phyloP scores from a whole-genome alignment of 53 echinoderm and acorn worm genomes.

The Stichopus horrens region DNA sequence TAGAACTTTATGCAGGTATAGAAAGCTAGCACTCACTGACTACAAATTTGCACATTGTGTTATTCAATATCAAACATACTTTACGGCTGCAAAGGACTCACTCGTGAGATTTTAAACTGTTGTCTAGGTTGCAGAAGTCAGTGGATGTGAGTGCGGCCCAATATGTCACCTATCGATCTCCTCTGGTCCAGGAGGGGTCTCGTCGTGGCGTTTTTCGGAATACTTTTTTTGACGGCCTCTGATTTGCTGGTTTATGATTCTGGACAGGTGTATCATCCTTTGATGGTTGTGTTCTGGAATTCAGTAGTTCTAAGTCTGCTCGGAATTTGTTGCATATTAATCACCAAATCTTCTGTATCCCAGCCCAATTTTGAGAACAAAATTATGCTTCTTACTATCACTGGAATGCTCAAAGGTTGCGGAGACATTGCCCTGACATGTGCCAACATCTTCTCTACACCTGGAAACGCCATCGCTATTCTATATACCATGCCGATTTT shows the following conservation, averaged over 20 bases:
- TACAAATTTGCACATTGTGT: too few species aligned
- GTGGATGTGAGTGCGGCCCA: not conserved
- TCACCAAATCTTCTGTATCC: not conserved
- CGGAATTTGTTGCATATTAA: not conserved
- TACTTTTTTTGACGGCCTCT: not conserved
- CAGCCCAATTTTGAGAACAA: not conserved
- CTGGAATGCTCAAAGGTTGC: not conserved
- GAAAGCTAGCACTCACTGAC: too few species aligned
- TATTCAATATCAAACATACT: too few species aligned
- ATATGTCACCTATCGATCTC: not conserved
- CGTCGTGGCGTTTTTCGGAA: not conserved
- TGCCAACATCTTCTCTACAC: constrained; percentile 1
- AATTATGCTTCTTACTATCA: not conserved
- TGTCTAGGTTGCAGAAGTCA: too few species aligned
- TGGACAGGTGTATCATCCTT: not conserved
- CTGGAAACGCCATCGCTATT: constrained; percentile 1
- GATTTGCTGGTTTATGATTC: constrained; percentile 6
- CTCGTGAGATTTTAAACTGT: too few species aligned
- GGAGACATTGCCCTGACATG: not conserved
- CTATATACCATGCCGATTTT: constrained; percentile 5
- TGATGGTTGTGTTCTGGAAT: not conserved
- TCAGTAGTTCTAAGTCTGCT: not conserved
- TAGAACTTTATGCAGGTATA: too few species aligned
- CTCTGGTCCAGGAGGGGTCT: not conserved
- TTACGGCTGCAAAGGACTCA: too few species aligned